Conservation (phyloP, 2,113 vertebrate genomes). For the Prunella fulvescens region DNA sequence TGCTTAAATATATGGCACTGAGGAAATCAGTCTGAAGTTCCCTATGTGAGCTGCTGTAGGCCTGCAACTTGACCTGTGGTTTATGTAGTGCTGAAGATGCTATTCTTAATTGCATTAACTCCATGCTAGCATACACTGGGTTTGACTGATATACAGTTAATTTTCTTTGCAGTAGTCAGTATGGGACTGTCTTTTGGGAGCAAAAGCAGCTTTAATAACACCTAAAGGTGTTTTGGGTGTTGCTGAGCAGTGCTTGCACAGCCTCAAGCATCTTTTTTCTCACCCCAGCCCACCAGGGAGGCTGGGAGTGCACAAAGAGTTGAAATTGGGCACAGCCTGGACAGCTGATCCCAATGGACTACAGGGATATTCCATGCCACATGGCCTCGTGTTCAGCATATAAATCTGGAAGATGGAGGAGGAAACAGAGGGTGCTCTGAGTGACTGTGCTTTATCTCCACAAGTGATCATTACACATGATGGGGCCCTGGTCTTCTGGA, state of each 20-base stretch:
- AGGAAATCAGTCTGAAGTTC: background rate
- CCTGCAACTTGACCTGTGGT: background rate
- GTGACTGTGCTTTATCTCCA: background rate
- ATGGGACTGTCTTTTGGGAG: background rate
- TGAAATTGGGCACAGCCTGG: background rate
- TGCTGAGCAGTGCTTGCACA: background rate
- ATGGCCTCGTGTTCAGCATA: rapidly evolving
- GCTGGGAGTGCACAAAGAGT: background rate
- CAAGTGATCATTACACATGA: rapidly evolving
- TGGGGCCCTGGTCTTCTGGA: background rate
- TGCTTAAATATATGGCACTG: background rate
- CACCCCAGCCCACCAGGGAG: rapidly evolving
- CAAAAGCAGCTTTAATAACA: background rate
- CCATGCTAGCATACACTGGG: background rate
- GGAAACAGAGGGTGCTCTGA: rapidly evolving
- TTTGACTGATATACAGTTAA: background rate
- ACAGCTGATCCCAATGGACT: background rate
- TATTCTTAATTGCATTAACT: background rate
- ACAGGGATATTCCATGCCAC: background rate
- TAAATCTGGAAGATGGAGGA: background rate
- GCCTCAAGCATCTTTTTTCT: background rate
- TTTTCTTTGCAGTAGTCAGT: background rate
- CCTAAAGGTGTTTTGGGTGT: background rate
- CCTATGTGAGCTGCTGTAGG: background rate
- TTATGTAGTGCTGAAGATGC: background rate